Conservation (phyloP, 2,888 invertebrate species). For the Leucophora obtusa region DNA sequence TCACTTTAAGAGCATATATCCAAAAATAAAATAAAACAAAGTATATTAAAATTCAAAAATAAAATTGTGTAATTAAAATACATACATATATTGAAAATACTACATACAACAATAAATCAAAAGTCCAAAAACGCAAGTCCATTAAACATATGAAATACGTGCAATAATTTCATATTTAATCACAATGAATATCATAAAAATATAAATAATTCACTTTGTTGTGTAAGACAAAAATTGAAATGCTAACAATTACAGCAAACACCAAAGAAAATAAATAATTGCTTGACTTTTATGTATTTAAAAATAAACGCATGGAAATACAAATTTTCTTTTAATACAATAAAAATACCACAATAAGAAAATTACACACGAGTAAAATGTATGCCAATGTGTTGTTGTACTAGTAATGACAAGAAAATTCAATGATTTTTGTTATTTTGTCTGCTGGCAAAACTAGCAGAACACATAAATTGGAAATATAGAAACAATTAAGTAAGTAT, state of each 20-base stretch:
- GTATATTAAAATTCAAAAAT: background rate
- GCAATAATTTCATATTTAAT: background rate
- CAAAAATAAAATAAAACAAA: background rate
- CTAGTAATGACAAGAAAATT: background rate
- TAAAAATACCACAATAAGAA: conserved; percentile 16
- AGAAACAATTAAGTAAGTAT: background rate
- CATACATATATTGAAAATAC: background rate
- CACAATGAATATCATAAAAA: background rate
- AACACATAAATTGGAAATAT: background rate
- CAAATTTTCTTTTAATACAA: conserved; percentile 20
- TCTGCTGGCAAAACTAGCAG: background rate
- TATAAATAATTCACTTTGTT: background rate
- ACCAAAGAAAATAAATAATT: conserved; percentile 10
- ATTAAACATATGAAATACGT: background rate
- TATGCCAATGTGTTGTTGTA: conserved; percentile 5
- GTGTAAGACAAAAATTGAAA: background rate
- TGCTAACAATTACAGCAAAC: background rate
- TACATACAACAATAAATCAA: background rate
- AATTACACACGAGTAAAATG: background rate
- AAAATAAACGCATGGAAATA: conserved; percentile 43
- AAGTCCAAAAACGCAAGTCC: background rate
- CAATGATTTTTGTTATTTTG: background rate
- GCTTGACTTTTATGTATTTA: background rate
- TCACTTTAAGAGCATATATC: too few species aligned
- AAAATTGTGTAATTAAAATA: too few species aligned